Percentiles rank a stretch among this genome's conserved stretches.
Evolutionary conservation across 1,140 invertebrate genomes (phyloP).

Genomic region (Tetramorium alpestre): DNA sequence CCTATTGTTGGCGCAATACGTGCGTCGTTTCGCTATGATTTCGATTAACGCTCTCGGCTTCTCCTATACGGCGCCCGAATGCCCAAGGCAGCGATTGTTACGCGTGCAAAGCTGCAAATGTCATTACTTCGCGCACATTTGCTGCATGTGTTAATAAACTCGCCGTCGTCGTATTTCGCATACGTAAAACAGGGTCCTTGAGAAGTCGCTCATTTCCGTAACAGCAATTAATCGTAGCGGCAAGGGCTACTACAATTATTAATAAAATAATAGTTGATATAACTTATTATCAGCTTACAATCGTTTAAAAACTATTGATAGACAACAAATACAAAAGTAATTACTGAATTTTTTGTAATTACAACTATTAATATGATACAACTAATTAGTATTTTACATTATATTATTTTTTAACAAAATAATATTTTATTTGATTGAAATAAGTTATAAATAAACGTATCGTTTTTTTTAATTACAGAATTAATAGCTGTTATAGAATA

Average conservation of each 20-base stretch:
- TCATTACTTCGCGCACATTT: slow-evolving; percentile 39
- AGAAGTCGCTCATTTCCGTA: background rate
- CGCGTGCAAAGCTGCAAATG: slow-evolving; percentile 42
- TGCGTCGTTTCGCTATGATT: slow-evolving; percentile 60
- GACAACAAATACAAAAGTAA: background rate
- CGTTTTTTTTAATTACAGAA: background rate
- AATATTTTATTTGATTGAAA: background rate
- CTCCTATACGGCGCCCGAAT: background rate
- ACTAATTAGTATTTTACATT: background rate
- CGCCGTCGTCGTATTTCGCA: background rate
- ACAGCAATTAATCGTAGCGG: background rate
- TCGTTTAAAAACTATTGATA: background rate
- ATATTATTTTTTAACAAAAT: background rate
- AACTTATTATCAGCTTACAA: background rate
- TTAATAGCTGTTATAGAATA: background rate
- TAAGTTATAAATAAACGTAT: background rate
- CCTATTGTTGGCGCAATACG: slow-evolving; percentile 63
- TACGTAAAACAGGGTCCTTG: no score
- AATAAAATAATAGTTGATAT: background rate
- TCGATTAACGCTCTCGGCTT: slow-evolving; percentile 54
- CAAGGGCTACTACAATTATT: background rate
- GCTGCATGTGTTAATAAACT: slow-evolving; percentile 22
- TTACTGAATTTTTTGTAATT: background rate
- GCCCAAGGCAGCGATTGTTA: slow-evolving; percentile 46
- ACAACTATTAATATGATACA: background rate